A percentile compares a stretch with the other conserved stretches of the same genome.
Evolutionary conservation across 92 coral and sea anemone genomes (phyloP).

Genomic region (Porites lobata): DNA sequence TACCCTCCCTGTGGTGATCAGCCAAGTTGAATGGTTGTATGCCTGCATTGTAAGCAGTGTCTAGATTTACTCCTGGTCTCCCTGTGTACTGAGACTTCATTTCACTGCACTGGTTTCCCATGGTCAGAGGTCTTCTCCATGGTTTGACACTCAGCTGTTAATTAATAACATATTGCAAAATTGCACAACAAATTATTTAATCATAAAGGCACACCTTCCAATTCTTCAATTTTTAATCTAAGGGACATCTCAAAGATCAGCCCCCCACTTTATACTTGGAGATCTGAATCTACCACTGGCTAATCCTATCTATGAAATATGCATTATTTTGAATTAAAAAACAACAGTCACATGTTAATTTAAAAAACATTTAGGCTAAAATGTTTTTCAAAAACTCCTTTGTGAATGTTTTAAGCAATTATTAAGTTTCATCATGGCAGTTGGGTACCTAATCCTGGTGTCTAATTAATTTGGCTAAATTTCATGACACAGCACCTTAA

Average conservation of each 20-base stretch:
- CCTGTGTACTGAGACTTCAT: constrained; percentile 97
- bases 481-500: too few relatives aligned
- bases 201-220: neutral
- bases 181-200: neutral
- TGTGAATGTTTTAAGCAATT: too few relatives aligned
- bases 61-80: constrained; percentile 85
- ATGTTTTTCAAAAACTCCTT: too few relatives aligned
- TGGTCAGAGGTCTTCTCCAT: constrained; percentile 92
- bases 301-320: too few relatives aligned
- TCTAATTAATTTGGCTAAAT: too few relatives aligned
- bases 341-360: too few relatives aligned
- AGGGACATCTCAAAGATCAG: too few relatives aligned
- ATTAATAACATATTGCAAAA: neutral
- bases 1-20: constrained; percentile 96
- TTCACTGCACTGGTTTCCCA: constrained; percentile 96
- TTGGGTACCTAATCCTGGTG: too few relatives aligned
- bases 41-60: constrained; percentile 80
- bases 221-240: neutral
- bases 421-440: too few relatives aligned
- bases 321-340: too few relatives aligned
- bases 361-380: too few relatives aligned
- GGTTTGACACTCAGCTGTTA: constrained; percentile 90
- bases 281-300: too few relatives aligned
- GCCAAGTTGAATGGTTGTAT: constrained; percentile 90
- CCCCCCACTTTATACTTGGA: neutral